phyloP scores from a whole-genome alignment of 2,113 vertebrate species.

The Ariopsis seemanni region DNA sequence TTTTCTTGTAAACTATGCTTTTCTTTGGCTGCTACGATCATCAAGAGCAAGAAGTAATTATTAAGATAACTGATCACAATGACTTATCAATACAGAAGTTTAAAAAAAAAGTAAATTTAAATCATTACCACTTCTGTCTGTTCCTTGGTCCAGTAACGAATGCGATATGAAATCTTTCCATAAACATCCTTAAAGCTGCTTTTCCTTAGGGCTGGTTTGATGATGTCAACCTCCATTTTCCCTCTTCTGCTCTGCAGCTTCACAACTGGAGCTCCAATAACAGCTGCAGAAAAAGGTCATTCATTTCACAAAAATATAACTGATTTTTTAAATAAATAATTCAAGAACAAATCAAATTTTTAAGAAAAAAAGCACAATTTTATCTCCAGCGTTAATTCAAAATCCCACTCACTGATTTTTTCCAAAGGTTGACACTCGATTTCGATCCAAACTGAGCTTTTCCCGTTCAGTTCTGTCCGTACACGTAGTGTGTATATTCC shows the following conservation, averaged over 20 bases:
- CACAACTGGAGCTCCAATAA: slow-evolving; percentile 63
- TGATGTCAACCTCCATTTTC: slow-evolving; percentile 59
- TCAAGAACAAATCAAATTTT: neutral
- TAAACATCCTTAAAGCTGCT: slow-evolving; percentile 42
- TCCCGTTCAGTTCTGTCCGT: slow-evolving; percentile 25
- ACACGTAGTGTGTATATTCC: slow-evolving; percentile 56
- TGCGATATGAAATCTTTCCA: slow-evolving; percentile 32
- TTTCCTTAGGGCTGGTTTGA: slow-evolving; percentile 56
- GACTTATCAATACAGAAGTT: neutral
- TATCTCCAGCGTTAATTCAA: neutral
- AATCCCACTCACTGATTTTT: slow-evolving; percentile 59
- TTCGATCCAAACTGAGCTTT: slow-evolving; percentile 61
- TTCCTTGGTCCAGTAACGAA: slow-evolving; percentile 67
- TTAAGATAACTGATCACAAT: neutral
- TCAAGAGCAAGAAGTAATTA: neutral
- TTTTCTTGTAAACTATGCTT: neutral
- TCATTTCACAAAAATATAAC: too few species aligned
- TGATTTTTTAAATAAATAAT: neutral
- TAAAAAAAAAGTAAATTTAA: neutral
- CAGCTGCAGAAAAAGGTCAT: slow-evolving; percentile 53
- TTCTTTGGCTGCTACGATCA: neutral
- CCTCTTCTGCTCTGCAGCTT: slow-evolving; percentile 41
- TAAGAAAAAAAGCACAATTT: neutral
- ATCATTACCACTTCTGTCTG: slow-evolving; percentile 54
- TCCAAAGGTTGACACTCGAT: slow-evolving; percentile 44